phyloP scores from a whole-genome alignment of 1,140 invertebrate genomes.

The Plodia interpunctella region DNA sequence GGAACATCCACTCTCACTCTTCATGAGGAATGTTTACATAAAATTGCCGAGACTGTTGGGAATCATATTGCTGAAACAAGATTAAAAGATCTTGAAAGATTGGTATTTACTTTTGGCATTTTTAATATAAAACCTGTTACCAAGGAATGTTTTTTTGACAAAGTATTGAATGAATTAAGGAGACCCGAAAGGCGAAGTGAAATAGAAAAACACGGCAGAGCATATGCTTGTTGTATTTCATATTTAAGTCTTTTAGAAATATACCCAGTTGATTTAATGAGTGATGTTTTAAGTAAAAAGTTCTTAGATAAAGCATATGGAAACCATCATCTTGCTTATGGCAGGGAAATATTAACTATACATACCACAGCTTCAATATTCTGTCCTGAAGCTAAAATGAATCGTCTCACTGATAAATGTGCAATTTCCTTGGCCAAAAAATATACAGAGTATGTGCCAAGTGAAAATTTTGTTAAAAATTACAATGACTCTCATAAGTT shows the following conservation, averaged over 20 bases:
- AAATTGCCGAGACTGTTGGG: constrained; percentile 50
- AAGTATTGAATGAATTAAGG: constrained; percentile 73
- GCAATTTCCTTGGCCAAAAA: constrained; percentile 68
- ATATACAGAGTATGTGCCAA: constrained; percentile 70
- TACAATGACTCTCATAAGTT: constrained; percentile 67
- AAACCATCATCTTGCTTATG: constrained; percentile 51
- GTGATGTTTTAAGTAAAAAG: constrained; percentile 58
- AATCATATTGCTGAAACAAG: constrained; percentile 54
- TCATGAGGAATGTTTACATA: constrained; percentile 54
- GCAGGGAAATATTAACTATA: constrained; percentile 77
- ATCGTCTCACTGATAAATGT: constrained; percentile 60
- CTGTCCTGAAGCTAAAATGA: constrained; percentile 72
- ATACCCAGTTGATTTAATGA: constrained; percentile 76
- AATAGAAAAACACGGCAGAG: constrained; percentile 61
- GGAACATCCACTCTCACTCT: constrained; percentile 65
- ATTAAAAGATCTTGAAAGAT: constrained; percentile 82
- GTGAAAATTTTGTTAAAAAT: constrained; percentile 63
- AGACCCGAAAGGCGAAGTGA: constrained; percentile 65
- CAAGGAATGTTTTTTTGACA: constrained; percentile 67
- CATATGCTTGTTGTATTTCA: constrained; percentile 66
- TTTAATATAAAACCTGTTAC: constrained; percentile 75
- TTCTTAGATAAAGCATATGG: constrained; percentile 67
- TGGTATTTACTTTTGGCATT: constrained; percentile 74
- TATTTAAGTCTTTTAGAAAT: constrained; percentile 71
- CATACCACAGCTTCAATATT: constrained; percentile 78